phyloP scores from a whole-genome alignment of 1,140 invertebrate species.

The Drosophila bocqueti region DNA sequence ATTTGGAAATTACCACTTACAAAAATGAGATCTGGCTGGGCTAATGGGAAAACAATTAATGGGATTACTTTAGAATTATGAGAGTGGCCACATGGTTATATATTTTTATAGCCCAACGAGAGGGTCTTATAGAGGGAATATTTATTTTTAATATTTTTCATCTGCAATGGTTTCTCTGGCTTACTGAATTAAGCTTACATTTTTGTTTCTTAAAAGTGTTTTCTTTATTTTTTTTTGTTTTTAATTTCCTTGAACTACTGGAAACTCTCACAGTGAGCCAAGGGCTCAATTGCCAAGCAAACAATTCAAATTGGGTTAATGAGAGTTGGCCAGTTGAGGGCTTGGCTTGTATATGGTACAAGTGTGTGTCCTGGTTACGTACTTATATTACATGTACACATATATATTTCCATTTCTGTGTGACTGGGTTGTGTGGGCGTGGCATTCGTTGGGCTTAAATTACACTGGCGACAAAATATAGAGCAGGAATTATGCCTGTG shows the following conservation, averaged over 20 bases:
- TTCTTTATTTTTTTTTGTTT: neutral
- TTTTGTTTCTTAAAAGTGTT: neutral
- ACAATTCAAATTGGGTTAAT: constrained; percentile 69
- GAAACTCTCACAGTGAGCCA: constrained; percentile 14
- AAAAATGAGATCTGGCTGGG: constrained; percentile 2
- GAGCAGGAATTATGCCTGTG: neutral
- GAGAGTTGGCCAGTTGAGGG: constrained; percentile 40
- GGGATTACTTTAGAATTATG: neutral
- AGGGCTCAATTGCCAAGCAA: constrained; percentile 31
- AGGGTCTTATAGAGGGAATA: neutral
- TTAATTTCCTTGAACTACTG: neutral
- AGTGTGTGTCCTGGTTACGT: neutral
- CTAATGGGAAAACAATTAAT: constrained; percentile 12
- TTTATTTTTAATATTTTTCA: neutral
- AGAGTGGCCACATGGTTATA: neutral
- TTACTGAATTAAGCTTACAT: neutral
- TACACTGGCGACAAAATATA: constrained; percentile 30
- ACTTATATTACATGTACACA: neutral
- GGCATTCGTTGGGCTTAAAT: constrained; percentile 48
- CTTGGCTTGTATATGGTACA: constrained; percentile 21
- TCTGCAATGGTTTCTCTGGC: neutral
- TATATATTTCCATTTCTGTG: neutral
- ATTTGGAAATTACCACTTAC: constrained; percentile 13
- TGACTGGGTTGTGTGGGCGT: constrained; percentile 12
- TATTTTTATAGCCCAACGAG: neutral